These are phyloP conservation scores for Meriones unguiculatus DNA, from an alignment of 2,113 vertebrate species.

Conservation along the genomic window DNA sequence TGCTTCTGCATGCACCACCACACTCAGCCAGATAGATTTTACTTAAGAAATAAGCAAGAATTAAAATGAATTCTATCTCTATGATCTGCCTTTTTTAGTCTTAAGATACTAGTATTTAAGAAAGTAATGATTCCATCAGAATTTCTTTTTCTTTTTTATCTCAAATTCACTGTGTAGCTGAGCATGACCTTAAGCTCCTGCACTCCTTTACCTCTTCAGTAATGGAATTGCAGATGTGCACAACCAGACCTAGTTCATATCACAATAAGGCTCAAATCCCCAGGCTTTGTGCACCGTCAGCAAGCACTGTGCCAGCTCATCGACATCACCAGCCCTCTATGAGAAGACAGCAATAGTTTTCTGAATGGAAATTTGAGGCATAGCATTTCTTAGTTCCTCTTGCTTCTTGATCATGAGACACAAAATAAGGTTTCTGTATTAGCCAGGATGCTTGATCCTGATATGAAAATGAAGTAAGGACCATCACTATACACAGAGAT, in stretches of 20 bases:
- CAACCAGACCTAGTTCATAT: not conserved
- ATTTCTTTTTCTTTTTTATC: not conserved
- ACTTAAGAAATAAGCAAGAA: slow-evolving; percentile 59
- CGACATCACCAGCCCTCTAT: not conserved
- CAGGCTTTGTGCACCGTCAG: not conserved
- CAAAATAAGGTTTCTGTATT: not conserved
- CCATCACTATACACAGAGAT: not conserved
- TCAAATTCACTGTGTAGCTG: not conserved
- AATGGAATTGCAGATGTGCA: not conserved
- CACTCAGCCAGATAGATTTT: not conserved
- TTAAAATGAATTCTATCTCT: not conserved
- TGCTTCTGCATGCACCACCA: not conserved
- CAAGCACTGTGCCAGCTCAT: not conserved
- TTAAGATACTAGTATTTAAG: slow-evolving; percentile 47
- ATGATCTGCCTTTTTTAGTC: slow-evolving; percentile 16
- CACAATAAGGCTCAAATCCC: not conserved
- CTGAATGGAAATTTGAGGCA: slow-evolving; percentile 27
- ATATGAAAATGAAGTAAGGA: slow-evolving; percentile 1
- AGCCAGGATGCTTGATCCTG: not conserved
- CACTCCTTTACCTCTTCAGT: not conserved
- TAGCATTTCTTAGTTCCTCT: not conserved
- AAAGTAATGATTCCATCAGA: not conserved
- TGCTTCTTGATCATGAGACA: not conserved
- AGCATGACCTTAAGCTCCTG: not conserved
- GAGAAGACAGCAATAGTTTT: not conserved